A percentile compares a stretch with the other conserved stretches of the same genome.
phyloP scores from a whole-genome alignment of 2,888 invertebrate genomes.

The Euplexia lucipara region DNA sequence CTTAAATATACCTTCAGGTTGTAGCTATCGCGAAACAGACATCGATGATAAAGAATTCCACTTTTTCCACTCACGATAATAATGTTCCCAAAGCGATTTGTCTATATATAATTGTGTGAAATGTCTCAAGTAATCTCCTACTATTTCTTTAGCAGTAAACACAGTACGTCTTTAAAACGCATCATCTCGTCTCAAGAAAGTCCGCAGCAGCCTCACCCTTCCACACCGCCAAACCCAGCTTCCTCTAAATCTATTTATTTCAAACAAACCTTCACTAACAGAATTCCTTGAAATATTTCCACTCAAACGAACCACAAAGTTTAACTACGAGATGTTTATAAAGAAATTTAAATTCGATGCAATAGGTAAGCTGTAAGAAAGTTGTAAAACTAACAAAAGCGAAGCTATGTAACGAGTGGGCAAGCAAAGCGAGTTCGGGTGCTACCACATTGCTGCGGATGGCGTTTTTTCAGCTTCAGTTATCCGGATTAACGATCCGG shows the following conservation, averaged over 20 bases:
- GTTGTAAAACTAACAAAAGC: constrained; percentile 52
- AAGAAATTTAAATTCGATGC: constrained; percentile 59
- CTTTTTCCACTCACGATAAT: too few relatives aligned
- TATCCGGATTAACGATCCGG: not conserved
- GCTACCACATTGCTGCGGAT: constrained; percentile 6
- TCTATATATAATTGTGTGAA: too few relatives aligned
- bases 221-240: constrained; percentile 20
- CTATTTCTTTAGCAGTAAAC: not conserved
- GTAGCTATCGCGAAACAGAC: too few relatives aligned
- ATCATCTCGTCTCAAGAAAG: too few relatives aligned
- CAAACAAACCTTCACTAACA: constrained; percentile 12
- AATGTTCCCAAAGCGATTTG: too few relatives aligned
- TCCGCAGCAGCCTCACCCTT: constrained; percentile 13
- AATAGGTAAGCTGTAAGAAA: constrained; percentile 56
- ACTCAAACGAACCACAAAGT: constrained; percentile 49
- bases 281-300: constrained; percentile 50
- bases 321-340: constrained; percentile 35
- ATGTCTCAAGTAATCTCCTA: not conserved
- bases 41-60: too few relatives aligned
- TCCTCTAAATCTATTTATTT: constrained; percentile 20
- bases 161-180: constrained; percentile 11
- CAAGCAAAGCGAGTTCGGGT: constrained; percentile 32
- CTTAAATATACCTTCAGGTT: too few relatives aligned
- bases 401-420: constrained; percentile 35
- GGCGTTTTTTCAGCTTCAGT: not conserved